phyloP scores from a whole-genome alignment of 2,797 vertebrate genomes.

The Gobionotothen gibberifrons region DNA sequence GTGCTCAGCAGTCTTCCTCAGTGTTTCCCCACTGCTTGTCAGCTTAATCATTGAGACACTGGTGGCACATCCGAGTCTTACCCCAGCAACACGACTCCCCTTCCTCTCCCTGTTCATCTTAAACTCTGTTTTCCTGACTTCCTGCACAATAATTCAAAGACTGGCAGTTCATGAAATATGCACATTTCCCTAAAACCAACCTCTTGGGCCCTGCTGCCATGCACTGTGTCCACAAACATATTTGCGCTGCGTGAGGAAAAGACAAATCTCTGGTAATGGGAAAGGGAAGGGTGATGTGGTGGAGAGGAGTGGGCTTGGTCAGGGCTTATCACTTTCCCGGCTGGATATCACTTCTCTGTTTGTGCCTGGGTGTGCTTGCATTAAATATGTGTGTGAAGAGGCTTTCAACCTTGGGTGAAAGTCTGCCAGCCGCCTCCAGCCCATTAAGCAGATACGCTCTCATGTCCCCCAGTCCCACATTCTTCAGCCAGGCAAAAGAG shows the following conservation, averaged over 20 bases:
- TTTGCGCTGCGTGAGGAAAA: slow-evolving; percentile 44
- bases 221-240: slow-evolving; percentile 54
- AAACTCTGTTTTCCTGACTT: slow-evolving; percentile 38
- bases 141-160: slow-evolving; percentile 64
- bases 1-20: slow-evolving; percentile 57
- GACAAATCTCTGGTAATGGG: slow-evolving; percentile 66
- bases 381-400: slow-evolving; percentile 32
- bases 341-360: slow-evolving; percentile 47
- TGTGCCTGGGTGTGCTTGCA: slow-evolving; percentile 44
- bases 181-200: slow-evolving; percentile 71
- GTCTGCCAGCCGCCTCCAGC: slow-evolving; percentile 61
- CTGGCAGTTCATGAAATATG: slow-evolving; percentile 77
- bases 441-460: slow-evolving; percentile 64
- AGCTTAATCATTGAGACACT: slow-evolving; percentile 66
- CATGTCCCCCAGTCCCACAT: slow-evolving; percentile 59
- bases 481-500: slow-evolving; percentile 60
- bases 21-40: slow-evolving; percentile 61
- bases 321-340: slow-evolving; percentile 46
- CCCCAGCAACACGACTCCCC: slow-evolving; percentile 34
- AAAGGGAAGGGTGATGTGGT: slow-evolving; percentile 34
- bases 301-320: slow-evolving; percentile 22
- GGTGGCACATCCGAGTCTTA: slow-evolving; percentile 66
- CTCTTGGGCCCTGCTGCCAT: slow-evolving; percentile 58
- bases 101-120: slow-evolving; percentile 20
- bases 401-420: slow-evolving; percentile 65